Conservation (phyloP, 2,113 vertebrate genomes). For the Abramis brama region DNA sequence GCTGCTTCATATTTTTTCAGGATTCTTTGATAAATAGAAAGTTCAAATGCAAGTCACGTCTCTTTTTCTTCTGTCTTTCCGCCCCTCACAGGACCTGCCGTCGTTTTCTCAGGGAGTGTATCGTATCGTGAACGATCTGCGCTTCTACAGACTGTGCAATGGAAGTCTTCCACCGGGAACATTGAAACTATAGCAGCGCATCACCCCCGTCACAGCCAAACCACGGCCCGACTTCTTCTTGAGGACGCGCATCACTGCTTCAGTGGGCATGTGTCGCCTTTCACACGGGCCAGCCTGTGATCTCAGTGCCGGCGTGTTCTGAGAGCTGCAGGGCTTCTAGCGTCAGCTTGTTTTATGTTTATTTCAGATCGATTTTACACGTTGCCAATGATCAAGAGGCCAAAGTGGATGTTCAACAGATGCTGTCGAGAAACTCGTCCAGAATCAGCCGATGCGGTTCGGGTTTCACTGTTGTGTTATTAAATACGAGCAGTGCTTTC, state of each 20-base stretch:
- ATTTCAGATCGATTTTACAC: constrained; percentile 60
- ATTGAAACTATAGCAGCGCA: constrained; percentile 87
- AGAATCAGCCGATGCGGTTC: constrained; percentile 33
- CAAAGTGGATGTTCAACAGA: constrained; percentile 57
- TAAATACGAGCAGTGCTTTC: constrained; percentile 22
- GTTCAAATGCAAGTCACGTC: too few relatives aligned
- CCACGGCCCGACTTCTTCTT: constrained; percentile 65
- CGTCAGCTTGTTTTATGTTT: constrained; percentile 59
- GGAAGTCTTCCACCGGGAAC: constrained; percentile 96
- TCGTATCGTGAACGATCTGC: constrained; percentile 96
- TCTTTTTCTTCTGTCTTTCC: constrained; percentile 30
- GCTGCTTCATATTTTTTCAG: too few relatives aligned
- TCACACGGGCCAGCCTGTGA: constrained; percentile 44
- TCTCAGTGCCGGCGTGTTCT: too few relatives aligned
- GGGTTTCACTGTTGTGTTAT: not conserved
- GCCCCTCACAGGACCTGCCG: constrained; percentile 86
- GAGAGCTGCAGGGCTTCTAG: constrained; percentile 56
- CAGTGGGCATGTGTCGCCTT: constrained; percentile 44
- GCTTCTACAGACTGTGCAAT: constrained; percentile 98
- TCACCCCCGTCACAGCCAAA: constrained; percentile 65
- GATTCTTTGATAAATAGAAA: too few relatives aligned
- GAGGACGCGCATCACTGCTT: constrained; percentile 68
- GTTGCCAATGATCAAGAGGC: constrained; percentile 72
- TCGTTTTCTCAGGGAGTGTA: constrained; percentile 97
- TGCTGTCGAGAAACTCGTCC: constrained; percentile 64